These are phyloP conservation scores for Sterna hirundo DNA, from an alignment of 2,113 vertebrate species.

Conservation along the genomic window DNA sequence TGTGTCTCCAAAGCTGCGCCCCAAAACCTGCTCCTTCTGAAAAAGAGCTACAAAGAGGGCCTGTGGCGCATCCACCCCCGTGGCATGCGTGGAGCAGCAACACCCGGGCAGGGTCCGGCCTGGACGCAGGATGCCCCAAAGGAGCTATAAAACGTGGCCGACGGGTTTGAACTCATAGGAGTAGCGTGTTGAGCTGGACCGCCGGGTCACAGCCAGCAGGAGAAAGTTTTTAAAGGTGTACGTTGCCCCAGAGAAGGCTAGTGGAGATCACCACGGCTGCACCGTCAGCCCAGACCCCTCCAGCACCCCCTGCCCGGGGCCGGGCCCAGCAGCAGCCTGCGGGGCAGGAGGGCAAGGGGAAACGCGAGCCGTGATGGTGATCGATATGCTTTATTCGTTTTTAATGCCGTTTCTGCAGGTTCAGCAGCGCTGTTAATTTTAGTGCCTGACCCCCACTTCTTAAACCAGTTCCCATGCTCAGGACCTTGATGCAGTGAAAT, in stretches of 20 bases:
- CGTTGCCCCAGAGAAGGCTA: accelerated
- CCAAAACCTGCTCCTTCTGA: background rate
- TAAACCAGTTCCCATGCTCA: background rate
- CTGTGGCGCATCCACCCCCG: background rate
- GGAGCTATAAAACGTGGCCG: background rate
- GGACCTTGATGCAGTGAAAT: too few species aligned
- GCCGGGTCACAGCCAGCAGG: accelerated
- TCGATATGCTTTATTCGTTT: accelerated
- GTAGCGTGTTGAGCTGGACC: background rate
- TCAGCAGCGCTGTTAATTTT: background rate
- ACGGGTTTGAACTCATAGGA: background rate
- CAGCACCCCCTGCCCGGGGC: accelerated
- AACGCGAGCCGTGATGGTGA: accelerated
- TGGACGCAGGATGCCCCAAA: background rate
- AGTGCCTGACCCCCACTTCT: accelerated
- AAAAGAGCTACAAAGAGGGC: background rate
- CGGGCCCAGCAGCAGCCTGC: background rate
- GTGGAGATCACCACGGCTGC: accelerated
- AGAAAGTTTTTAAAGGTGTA: background rate
- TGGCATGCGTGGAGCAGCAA: background rate
- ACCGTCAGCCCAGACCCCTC: background rate
- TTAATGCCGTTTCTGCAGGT: background rate
- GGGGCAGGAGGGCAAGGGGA: accelerated
- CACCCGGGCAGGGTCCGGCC: accelerated
- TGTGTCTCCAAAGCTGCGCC: background rate